Evolutionary conservation across 2,888 invertebrate genomes (phyloP), one percentile per base, ranked within the genome.

Genomic region (Orthonychiurus folsomi): DNA sequence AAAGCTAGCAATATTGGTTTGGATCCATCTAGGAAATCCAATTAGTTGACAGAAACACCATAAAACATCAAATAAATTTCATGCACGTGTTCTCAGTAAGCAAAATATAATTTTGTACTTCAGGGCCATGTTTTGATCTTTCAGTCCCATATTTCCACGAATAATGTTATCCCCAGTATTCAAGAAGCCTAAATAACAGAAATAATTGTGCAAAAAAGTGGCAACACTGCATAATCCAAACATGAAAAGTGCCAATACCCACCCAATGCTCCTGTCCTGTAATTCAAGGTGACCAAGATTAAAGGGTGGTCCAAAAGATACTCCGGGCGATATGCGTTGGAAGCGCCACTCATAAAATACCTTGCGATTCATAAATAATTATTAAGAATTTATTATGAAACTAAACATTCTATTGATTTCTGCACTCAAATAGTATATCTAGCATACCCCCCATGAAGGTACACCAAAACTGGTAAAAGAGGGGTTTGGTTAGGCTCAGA

Each of bases 401-500:
- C 21, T 52, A 5, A 52, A 52, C 48, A n/a, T 20, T n/a, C n/a
- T n/a, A 12, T n/a, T 52, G n/a, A 52, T 12, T 52, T 23, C n/a
- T 9, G 12, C 47, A 47, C 9, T 47, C 47, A 47, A 15, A 47
- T 15, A 47, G 47, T 9, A 47, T 47, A 47, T 47, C 52, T 20
- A 52, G 24, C n/a, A n/a, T n/a, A n/a, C 60, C 64, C 63, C 57
- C 66, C 69, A 58, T 67, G 66, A 21, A 69, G 58, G 52, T 65
- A 69, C 0, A 69, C 65, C 61, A 69, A 64, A n/a, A 67, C 66
- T n/a, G 66, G 66, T 37, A 65, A 59, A 24, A 63, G 52, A 21
- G 48, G 15, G n/a, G 5, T 37, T 37, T 15, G 9, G 15, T 37
- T 37, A 9, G 5, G 5, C 15, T 15, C 37, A 37, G 37, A 37